Base-by-base conservation (phyloP, 2,888 invertebrate genomes). In the Anorthoa munda region DNA sequence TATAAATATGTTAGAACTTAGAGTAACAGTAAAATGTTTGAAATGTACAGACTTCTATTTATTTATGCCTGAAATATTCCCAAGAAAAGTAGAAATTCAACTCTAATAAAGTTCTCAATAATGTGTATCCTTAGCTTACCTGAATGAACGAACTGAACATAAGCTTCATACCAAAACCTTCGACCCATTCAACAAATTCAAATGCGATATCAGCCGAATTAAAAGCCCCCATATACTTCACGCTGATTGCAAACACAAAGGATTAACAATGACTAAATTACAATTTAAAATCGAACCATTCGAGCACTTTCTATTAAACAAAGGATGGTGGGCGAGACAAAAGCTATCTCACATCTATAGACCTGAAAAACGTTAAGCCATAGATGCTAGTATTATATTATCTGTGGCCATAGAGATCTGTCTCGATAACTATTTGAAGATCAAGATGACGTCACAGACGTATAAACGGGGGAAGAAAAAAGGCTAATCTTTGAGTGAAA, bases 401-500 rank as follows among this genome's bases (percentile, higher is more conserved):
- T n/a, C n/a, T n/a, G n/a, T n/a, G n/a, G 63, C 68, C 11, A 59
- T 69, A 63, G 69, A 68, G 82, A 82, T 78, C 23, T 31, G 48
- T 59, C 78, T 50, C 60, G 75, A 81, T 82, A 81, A 70, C 64
- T 73, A 66, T 69, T 55, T 45, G 63, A 61, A 55, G 23, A 72
- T 66, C 68, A 56, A 55, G 66, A 58, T 67, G 66, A 79, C 68
- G 56, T 66, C 48, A 69, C 18, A 18, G 55, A 55, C 65, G 66
- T 66, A 67, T 65, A 74, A 69, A 66, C 55, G 53, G 26, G 59
- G 55, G 61, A 55, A 69, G 73, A 76, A 66, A 92, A 92, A 92
- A 91, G 81, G 73, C 72, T 86, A 88, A 89, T 83, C 66, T 75
- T 69, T 26, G 15, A 90, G 92, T 89, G 93, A 93, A 93, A 93